Base-by-base conservation (phyloP, 2,113 vertebrate genomes). In the Vanacampus margaritifer region DNA sequence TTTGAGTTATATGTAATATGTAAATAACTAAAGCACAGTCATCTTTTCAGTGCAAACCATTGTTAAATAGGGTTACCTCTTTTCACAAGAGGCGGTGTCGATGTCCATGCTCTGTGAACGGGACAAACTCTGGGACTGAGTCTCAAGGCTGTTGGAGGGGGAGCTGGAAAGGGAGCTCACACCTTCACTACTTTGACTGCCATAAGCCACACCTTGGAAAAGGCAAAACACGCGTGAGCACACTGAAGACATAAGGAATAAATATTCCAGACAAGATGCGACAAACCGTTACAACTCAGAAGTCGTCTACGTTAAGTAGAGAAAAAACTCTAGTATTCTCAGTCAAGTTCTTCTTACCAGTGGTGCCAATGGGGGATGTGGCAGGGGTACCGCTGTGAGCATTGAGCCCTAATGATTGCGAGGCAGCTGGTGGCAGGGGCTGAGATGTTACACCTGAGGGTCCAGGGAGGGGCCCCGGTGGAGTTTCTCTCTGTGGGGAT, bases 81-180 rank as follows among this genome's bases (percentile, higher is more conserved):
- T 99, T 92, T 99, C 97, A 87, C 96, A 98, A 84, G 97, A 94
- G 84, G 95, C 94, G 46, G 95, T 95, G 73, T 99, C 97, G 14
- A 99, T 99, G 79, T 99, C 97, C 97, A 99, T 99, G 92, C 97
- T 99, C 91, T 99, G 97, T 24, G 97, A 99, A 46, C 97, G 94
- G 36, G 97, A 99, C 68, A 99, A 93, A 79, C 94, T 96, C 87
- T 99, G 97, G 76, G 96, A 98, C 53, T 98, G 97, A 7, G 95
- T 98, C 92, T 99, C 97, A 71, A 98, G 95, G 92, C 97, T 98
- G 90, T 98, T 98, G 54, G 97, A 98, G 36, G 97, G 97, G 17
- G 97, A 99, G 89, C 97, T 98, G 91, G 97, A 98, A 78, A 99
- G 95, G 60, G 97, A 99, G 87, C 96, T 99, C 87, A 99, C 96